These are phyloP conservation scores for Galaxea fascicularis DNA, from an alignment of 92 coral and sea anemone species.

Conservation along the genomic window DNA sequence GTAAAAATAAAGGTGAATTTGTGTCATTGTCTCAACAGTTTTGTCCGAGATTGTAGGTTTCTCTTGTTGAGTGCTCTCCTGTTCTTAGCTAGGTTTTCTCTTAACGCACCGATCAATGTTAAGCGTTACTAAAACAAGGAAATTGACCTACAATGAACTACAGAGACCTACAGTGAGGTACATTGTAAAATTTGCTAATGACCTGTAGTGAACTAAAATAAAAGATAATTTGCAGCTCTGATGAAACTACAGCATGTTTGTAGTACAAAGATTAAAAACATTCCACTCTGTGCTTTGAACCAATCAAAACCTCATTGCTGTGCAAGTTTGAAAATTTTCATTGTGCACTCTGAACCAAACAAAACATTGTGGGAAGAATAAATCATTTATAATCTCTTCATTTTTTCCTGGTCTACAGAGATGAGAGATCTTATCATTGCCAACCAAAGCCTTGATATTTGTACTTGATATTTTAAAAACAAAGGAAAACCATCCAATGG, in stretches of 20 bases:
- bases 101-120: too few species aligned
- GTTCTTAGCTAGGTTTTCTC: too few species aligned
- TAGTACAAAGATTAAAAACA: neutral
- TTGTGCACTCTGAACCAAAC: neutral
- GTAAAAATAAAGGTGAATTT: neutral
- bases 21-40: too few species aligned
- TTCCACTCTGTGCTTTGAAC: neutral
- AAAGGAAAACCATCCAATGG: neutral
- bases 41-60: neutral
- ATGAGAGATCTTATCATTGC: neutral
- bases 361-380: neutral
- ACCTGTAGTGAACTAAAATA: neutral
- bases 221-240: neutral
- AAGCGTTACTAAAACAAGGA: too few species aligned
- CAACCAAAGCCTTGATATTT: neutral
- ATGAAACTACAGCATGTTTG: too few species aligned
- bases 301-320: neutral
- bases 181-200: neutral
- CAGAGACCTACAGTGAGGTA: too few species aligned
- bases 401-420: neutral
- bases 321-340: neutral
- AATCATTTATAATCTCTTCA: neutral
- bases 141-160: neutral
- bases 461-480: neutral
- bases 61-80: too few species aligned